Evolutionary conservation across 2,113 vertebrate genomes (phyloP), one percentile per base, ranked within the genome.

Genomic region (Colius striatus): DNA sequence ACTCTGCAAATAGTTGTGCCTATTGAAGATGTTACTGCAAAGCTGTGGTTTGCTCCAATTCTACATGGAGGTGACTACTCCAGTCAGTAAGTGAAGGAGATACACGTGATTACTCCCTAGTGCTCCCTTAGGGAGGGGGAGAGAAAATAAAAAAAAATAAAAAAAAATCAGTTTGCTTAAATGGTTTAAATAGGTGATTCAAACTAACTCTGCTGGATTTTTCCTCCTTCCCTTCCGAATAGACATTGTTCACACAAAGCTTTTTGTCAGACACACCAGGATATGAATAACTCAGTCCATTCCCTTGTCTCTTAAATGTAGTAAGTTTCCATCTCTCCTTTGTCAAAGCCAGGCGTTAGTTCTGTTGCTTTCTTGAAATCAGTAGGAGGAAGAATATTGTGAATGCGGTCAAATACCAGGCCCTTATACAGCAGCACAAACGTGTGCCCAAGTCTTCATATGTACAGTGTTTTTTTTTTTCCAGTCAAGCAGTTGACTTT

Each of bases 11-110:
- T 79, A 93, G 76, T 94, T 92, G 50, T 77, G 92, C 80, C 89
- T 87, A 61, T 92, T 93, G 91, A 96, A 97, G 95, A 95, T 95
- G 95, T 96, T 95, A 92, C 96, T 95, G 86, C 91, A 95, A 89
- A 87, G 84, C 89, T 77, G 86, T 93, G 84, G 68, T 94, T 94
- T 89, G 83, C 76, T 92, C 23, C 83, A 53, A 61, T 89, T 94
- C 80, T 94, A 83, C 57, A 32, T 10, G 4, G 86, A 81, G 70
- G 80, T 90, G 89, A 57, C 72, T 70, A 2, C 53, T 90, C 45
- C 78, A 85, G 74, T 85, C 54, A 68, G 65, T 58, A 47, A 86
- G 89, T 66, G 71, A 88, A 82, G 71, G 78, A 62, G 36, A 79
- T 90, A 75, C 72, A 17, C 81, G 72, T 53, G 86, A 88, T 90